Base-by-base conservation (phyloP, 64 coral and sea anemone species). In the Trachythela sp. region DNA sequence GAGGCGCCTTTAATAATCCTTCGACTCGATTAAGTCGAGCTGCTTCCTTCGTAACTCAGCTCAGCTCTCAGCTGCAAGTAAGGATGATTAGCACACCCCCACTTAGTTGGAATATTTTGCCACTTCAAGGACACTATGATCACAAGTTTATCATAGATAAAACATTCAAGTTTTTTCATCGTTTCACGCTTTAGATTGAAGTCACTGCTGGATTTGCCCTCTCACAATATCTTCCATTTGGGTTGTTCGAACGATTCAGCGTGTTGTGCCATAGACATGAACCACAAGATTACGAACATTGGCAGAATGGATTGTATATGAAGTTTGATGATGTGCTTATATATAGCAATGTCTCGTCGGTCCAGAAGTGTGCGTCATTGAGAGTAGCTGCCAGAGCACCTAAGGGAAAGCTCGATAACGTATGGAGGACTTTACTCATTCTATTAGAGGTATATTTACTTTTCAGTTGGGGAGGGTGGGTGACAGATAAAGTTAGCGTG, bases 231-330 rank as follows among this genome's bases (percentile, higher is more conserved):
- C 27, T 94, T 0, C 93, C 93, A 48, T 54, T 54, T 35, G 93
- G 93, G 22, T 48, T 91, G 59, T 94, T 94, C 75, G 89, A 94
- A 38, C 85, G 93, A 11, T 85, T 94, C 20, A 72, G 89, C 43
- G 90, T 94, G 26, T 89, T 72, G 18, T 91, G 93, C 83, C 90
- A 84, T 89, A 60, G 51, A 14, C 89, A 50, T 41, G 35, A 68
- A 17, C 56, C 31, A 84, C 54, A 91, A 4, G 59, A 71, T n/a
- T 85, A 30, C 30, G 75, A 80, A 8, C 37, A 37, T 30, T 80
- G 75, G 75, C 75, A 36, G 33, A 80, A 80, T 80, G 75, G 75
- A 34, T 35, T 80, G 9, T 80, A 34, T 29, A 80, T 80, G 75
- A 30, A 80, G 37, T 80, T 80, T 39, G 37, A 80, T 15, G 20